Evolutionary conservation across 2,888 invertebrate species (phyloP).

Genomic region (Stenolophus ochropezus): DNA sequence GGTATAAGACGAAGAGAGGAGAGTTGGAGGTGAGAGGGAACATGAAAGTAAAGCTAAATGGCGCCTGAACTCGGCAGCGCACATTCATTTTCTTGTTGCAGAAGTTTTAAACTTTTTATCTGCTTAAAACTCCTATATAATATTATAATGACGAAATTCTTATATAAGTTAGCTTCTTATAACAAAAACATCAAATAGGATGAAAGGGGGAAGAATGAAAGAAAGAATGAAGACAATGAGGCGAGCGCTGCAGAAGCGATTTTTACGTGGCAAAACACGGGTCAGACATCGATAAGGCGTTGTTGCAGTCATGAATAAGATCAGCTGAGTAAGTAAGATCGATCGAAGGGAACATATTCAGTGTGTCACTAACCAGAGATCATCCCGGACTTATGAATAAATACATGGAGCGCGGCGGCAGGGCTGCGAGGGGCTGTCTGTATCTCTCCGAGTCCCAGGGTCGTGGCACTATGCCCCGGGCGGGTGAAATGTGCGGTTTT

Average conservation of each 20-base stretch:
- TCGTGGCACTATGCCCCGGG: slow-evolving; percentile 31
- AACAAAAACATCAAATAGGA: slow-evolving; percentile 69
- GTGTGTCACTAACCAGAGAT: slow-evolving; percentile 60
- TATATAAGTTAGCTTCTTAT: slow-evolving; percentile 70
- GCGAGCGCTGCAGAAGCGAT: slow-evolving; percentile 20
- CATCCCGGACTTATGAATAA: slow-evolving; percentile 60
- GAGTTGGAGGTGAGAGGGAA: slow-evolving; percentile 60
- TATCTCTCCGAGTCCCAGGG: slow-evolving; percentile 12
- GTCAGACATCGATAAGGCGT: not conserved
- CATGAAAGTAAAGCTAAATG: slow-evolving; percentile 56
- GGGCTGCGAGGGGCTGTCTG: not conserved
- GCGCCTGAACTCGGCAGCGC: slow-evolving; percentile 59
- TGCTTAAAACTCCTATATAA: slow-evolving; percentile 63
- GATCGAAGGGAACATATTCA: slow-evolving; percentile 57
- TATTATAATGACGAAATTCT: slow-evolving; percentile 71
- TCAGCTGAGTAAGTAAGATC: slow-evolving; percentile 12
- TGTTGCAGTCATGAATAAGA: not conserved
- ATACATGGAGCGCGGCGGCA: slow-evolving; percentile 45
- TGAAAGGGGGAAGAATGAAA: slow-evolving; percentile 66
- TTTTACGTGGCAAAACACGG: slow-evolving; percentile 42
- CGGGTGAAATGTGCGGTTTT: slow-evolving; percentile 73
- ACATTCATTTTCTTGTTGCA: slow-evolving; percentile 61
- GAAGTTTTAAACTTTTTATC: slow-evolving; percentile 62
- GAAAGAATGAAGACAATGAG: slow-evolving; percentile 65
- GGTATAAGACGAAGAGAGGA: slow-evolving; percentile 65